These are phyloP conservation scores for Mellilla xanthometata DNA, from an alignment of 2,888 invertebrate genomes.

Conservation along the genomic window DNA sequence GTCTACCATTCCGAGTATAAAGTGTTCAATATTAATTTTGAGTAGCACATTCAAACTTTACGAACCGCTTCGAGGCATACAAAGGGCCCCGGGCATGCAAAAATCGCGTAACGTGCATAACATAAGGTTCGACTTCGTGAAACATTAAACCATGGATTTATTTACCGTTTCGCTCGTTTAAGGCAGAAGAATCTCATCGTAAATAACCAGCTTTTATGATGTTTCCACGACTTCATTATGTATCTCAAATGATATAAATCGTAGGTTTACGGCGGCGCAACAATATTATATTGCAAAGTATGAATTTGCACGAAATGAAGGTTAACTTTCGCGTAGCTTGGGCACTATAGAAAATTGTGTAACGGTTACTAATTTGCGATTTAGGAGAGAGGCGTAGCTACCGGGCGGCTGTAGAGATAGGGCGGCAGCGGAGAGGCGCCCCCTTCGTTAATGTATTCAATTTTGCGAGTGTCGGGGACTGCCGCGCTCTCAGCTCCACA, in stretches of 20 bases:
- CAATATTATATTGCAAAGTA: slow-evolving; percentile 35
- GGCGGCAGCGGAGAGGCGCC: slow-evolving; percentile 52
- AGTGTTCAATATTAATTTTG: slow-evolving; percentile 27
- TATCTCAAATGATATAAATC: slow-evolving; percentile 51
- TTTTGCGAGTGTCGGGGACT: slow-evolving; percentile 53
- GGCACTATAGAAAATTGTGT: slow-evolving; percentile 31
- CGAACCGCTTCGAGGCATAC: slow-evolving; percentile 27
- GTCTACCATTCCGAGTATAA: slow-evolving; percentile 18
- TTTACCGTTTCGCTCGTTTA: slow-evolving; percentile 48
- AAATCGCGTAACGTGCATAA: slow-evolving; percentile 44
- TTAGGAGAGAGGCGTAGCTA: slow-evolving; percentile 53
- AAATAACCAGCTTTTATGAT: slow-evolving; percentile 58
- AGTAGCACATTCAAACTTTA: slow-evolving; percentile 26
- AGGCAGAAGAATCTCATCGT: slow-evolving; percentile 57
- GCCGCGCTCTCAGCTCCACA: slow-evolving; percentile 48
- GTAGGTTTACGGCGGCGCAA: slow-evolving; percentile 41
- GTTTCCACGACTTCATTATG: slow-evolving; percentile 61
- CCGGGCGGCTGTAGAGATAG: slow-evolving; percentile 67
- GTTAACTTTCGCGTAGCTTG: slow-evolving; percentile 23
- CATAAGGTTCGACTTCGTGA: slow-evolving; percentile 40
- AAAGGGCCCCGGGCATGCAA: slow-evolving; percentile 41
- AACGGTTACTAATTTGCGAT: slow-evolving; percentile 49
- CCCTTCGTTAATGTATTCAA: slow-evolving; percentile 71
- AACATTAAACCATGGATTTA: slow-evolving; percentile 59
- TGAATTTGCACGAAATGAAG: slow-evolving; percentile 18